Conservation (phyloP, 1,140 invertebrate species). For the Lasaia peninsularis region DNA sequence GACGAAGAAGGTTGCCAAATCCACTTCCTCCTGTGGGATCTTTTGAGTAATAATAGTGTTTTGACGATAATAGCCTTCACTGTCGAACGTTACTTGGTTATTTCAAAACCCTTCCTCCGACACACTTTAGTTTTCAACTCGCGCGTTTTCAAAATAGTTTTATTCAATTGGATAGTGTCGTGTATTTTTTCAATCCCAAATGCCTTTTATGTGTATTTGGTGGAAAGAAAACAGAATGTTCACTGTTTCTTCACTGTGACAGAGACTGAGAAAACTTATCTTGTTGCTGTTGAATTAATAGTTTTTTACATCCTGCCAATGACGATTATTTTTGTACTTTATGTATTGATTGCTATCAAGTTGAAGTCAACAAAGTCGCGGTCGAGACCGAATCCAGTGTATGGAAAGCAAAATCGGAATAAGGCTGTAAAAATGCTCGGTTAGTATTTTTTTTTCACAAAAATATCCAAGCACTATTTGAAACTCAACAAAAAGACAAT, state of each 20-base stretch:
- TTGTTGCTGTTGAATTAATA: background rate
- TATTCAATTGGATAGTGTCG: background rate
- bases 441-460: conserved; percentile 41
- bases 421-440: conserved; percentile 78
- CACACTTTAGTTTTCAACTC: conserved; percentile 1
- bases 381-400: conserved; percentile 42
- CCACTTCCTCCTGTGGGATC: conserved; percentile 9
- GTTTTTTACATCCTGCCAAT: conserved; percentile 63
- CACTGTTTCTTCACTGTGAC: background rate
- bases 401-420: conserved; percentile 64
- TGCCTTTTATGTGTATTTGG: background rate
- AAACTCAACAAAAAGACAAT: no score
- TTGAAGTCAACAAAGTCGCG: conserved; percentile 81
- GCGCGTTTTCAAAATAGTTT: conserved; percentile 6
- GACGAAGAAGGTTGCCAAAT: conserved; percentile 89
- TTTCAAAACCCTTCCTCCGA: conserved; percentile 5
- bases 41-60: conserved; percentile 10
- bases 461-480: no score
- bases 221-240: background rate
- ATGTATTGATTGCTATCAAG: conserved; percentile 88
- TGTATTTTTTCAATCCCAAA: background rate
- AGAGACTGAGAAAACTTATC: background rate
- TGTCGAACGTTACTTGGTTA: conserved; percentile 7
- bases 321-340: conserved; percentile 89
- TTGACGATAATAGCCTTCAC: conserved; percentile 12